phyloP scores from a whole-genome alignment of 2,888 invertebrate species.

The Caenorhabditis sinica region DNA sequence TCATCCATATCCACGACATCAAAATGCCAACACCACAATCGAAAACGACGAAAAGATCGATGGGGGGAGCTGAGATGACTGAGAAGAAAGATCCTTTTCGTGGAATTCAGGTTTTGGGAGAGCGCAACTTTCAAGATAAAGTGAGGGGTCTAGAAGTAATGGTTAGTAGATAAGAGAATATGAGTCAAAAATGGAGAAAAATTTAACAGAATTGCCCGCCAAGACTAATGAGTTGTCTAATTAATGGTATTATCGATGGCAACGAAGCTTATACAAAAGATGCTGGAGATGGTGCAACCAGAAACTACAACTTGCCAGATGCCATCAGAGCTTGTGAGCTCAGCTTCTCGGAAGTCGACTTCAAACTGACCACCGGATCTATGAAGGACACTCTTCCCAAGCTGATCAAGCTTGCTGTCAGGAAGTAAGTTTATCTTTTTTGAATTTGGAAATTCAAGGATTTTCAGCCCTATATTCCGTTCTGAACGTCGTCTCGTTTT shows the following conservation, averaged over 20 bases:
- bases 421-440: constrained; percentile 20
- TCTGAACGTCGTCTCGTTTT: constrained; percentile 44
- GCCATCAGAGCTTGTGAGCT: constrained; percentile 61
- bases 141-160: neutral
- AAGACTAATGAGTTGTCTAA: constrained; percentile 35
- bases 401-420: constrained; percentile 46
- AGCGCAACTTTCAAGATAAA: neutral
- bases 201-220: constrained; percentile 42
- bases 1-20: constrained; percentile 58
- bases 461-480: constrained; percentile 47
- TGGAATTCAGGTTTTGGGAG: neutral
- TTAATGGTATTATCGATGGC: constrained; percentile 66
- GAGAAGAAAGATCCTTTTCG: neutral
- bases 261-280: constrained; percentile 59
- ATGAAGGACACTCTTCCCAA: constrained; percentile 45
- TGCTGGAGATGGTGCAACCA: constrained; percentile 47
- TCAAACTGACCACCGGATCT: constrained; percentile 46
- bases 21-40: constrained; percentile 44
- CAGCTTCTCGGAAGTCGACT: constrained; percentile 61
- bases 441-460: neutral
- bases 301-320: constrained; percentile 67
- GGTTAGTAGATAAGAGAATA: neutral
- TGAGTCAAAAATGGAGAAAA: neutral
- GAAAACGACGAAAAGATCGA: constrained; percentile 7
- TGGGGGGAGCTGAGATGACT: constrained; percentile 34